Percentiles rank a stretch among this genome's conserved stretches.
These are phyloP conservation scores for Heteromormyrus szaboi DNA, from an alignment of 2,797 vertebrate genomes.

Conservation along the genomic window DNA sequence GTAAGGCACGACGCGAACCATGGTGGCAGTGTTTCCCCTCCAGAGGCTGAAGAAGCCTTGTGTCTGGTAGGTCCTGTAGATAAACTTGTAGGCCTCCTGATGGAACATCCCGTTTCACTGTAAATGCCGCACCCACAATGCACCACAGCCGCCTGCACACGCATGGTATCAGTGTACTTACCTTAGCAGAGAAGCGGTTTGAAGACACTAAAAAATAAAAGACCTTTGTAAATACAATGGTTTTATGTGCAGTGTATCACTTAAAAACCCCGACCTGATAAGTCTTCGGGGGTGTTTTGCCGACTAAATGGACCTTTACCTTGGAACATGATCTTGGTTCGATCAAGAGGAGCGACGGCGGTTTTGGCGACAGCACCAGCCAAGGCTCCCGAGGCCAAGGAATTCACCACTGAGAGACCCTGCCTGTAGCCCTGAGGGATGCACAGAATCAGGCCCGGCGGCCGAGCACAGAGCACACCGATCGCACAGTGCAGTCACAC, in stretches of 20 bases:
- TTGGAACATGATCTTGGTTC: constrained; percentile 99
- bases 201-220: constrained; percentile 78
- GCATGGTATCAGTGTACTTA: constrained; percentile 43
- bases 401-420: constrained; percentile 71
- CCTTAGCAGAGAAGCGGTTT: constrained; percentile 94
- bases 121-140: background rate
- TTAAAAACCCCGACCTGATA: background rate
- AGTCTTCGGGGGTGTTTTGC: background rate
- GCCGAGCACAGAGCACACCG: background rate
- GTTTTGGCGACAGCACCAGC: constrained; percentile 95
- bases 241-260: background rate
- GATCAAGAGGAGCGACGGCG: constrained; percentile 86
- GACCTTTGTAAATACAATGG: background rate
- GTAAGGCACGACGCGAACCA: constrained; percentile 93
- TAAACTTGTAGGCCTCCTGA: constrained; percentile 86
- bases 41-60: constrained; percentile 91
- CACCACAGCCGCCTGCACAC: background rate
- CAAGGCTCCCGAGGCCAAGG: constrained; percentile 82
- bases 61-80: constrained; percentile 87
- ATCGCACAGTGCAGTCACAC: background rate
- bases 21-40: constrained; percentile 95
- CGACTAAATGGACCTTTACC: constrained; percentile 53
- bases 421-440: constrained; percentile 62
- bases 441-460: background rate
- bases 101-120: background rate